Base-by-base conservation (phyloP, 1,140 invertebrate genomes). In the Pinna nobilis region DNA sequence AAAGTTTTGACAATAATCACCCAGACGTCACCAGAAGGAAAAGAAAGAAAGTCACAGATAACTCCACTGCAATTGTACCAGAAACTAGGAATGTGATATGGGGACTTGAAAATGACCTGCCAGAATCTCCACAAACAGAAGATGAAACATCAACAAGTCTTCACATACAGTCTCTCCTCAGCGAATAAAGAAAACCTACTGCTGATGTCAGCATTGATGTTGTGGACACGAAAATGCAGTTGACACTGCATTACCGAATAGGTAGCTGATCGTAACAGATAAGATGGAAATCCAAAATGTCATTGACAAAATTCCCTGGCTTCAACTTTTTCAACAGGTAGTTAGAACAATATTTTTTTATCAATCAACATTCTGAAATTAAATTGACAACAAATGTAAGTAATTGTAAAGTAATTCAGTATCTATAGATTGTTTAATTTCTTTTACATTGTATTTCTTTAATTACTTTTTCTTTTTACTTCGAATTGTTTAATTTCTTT, bases 271-370 rank as follows among this genome's bases (percentile, higher is more conserved):
- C 4, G 49, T 20, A n/a, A n/a, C n/a, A n/a, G 6, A 51, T 23
- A 51, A 51, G 49, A 51, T 51, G 20, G 49, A 51, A 25, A 51
- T 51, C n/a, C 20, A 51, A 25, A 51, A 51, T 25, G 1, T 51
- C 28, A n/a, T 51, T 20, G 49, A 51, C 20, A 51, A 23, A 51
- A 9, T 51, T 25, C 49, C 49, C 28, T 51, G 49, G 11, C 49
- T 51, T 51, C 49, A 51, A 23, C 49, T 51, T 51, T 25, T n/a
- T 25, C 49, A 51, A 9, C n/a, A 51, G 28, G 49, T 51, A 51
- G 28, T n/a, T 51, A 25, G 28, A 25, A 51, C 49, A 51, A n/a
- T 51, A 51, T 9, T 25, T 23, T 20, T 20, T 51, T 25, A 51
- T 23, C 28, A 9, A 25, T 23, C 20, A 1, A 23, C 11, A 9